These are phyloP conservation scores for Trachymyrmex cornetzi DNA, from an alignment of 1,140 invertebrate species.

Conservation along the genomic window DNA sequence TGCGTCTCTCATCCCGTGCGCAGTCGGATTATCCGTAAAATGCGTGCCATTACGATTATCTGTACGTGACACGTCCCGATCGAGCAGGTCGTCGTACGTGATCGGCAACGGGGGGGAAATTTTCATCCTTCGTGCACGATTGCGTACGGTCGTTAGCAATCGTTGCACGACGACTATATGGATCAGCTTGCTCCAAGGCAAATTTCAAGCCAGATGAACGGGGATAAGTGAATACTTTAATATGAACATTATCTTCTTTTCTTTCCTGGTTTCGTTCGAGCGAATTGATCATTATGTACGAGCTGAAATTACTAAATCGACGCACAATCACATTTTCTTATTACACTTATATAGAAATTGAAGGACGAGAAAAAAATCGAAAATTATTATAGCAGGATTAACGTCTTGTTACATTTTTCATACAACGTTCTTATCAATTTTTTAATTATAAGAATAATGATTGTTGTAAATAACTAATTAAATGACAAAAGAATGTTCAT, in stretches of 20 bases:
- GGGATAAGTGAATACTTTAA: conserved; percentile 65
- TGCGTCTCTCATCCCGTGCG: conserved; percentile 50
- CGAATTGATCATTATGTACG: conserved; percentile 6
- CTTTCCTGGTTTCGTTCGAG: not conserved
- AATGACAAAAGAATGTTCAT: not conserved
- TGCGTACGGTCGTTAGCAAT: conserved; percentile 67
- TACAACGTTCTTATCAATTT: not conserved
- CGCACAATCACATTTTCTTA: not conserved
- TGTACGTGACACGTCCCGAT: conserved; percentile 71
- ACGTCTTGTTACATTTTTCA: not conserved
- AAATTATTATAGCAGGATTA: not conserved
- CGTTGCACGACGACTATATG: conserved; percentile 52
- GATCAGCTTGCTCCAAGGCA: conserved; percentile 53
- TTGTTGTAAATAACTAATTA: not conserved
- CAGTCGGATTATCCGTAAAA: conserved; percentile 72
- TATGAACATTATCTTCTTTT: conserved; percentile 30
- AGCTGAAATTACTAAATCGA: conserved; percentile 38
- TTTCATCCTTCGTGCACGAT: conserved; percentile 67
- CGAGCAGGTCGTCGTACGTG: conserved; percentile 72
- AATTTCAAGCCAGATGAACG: conserved; percentile 42
- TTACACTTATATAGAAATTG: not conserved
- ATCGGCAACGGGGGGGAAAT: conserved; percentile 64
- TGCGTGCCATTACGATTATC: conserved; percentile 76
- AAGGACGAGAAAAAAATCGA: not conserved
- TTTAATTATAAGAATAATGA: not conserved